phyloP scores from a whole-genome alignment of 2,113 vertebrate species.

The Piliocolobus tephrosceles region DNA sequence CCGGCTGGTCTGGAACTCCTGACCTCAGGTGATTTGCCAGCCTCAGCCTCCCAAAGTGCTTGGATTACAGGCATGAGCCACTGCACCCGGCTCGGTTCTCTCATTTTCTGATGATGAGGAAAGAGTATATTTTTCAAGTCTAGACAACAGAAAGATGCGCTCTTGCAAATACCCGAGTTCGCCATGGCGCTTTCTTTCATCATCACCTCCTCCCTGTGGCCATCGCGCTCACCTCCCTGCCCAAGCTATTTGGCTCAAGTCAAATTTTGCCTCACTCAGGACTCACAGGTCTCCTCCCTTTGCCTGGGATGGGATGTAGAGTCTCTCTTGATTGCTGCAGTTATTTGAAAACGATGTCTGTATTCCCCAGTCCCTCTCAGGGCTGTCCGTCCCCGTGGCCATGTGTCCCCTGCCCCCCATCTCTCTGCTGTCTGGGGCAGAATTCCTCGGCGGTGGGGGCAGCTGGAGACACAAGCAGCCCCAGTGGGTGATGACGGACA shows the following conservation, averaged over 20 bases:
- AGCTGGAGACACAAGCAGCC: neutral
- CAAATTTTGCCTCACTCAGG: neutral
- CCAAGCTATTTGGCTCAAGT: neutral
- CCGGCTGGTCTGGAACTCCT: too few species aligned
- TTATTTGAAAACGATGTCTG: neutral
- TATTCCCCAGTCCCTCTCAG: neutral
- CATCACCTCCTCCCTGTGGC: neutral
- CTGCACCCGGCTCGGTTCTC: too few species aligned
- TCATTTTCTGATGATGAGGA: neutral
- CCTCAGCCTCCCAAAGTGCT: too few species aligned
- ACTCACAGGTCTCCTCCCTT: neutral
- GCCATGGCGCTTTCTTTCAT: neutral
- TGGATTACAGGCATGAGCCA: too few species aligned
- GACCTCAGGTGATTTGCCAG: too few species aligned
- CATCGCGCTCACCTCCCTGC: neutral
- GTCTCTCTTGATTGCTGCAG: neutral
- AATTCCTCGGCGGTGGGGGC: neutral
- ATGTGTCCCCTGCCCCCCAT: fast-evolving
- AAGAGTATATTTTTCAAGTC: neutral
- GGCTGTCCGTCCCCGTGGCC: neutral
- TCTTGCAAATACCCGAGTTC: neutral
- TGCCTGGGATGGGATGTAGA: neutral
- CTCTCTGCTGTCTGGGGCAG: neutral
- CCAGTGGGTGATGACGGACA: neutral
- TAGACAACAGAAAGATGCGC: neutral